Evolutionary conservation across 2,888 invertebrate species (phyloP), one percentile per base, ranked within the genome.

Genomic region (Schizotus pectinicornis): DNA sequence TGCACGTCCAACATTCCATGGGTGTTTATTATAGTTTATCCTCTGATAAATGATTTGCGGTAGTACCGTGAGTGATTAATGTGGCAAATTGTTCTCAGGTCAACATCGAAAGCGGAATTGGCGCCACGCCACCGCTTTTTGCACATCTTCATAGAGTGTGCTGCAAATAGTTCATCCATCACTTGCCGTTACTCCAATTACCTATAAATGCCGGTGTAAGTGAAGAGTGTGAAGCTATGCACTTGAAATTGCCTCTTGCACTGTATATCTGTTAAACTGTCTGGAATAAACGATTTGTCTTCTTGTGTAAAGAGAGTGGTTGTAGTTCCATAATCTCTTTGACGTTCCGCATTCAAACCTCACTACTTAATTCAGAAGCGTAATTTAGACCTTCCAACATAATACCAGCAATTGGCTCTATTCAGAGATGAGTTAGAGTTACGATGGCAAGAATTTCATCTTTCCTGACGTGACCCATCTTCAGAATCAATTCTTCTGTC

Each of bases 111-210:
- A 50, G 36, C 22, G 43, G 49, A 54, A 51, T 51, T 41, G 51
- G n/a, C 38, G 31, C 22, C 36, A 42, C 46, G 9, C 22, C 47
- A 12, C 48, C 43, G 52, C 55, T 56, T 52, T 47, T 48, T 48
- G 37, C 48, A 60, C 56, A 47, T 56, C 52, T 56, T 60, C 52
- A 60, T 60, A 56, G 55, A 51, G 38, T 8, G 6, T 8, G 11
- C 11, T 46, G 45, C 35, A 51, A 51, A 52, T 56, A 60, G 36
- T 60, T 52, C 56, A 60, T 60, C 42, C 56, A 60, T 60, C 60
- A 60, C 51, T 30, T 47, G 60, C 52, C 60, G 56, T 56, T 52
- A 52, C 56, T 56, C 56, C 52, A 60, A 60, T 60, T 60, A 60
- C 42, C 32, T 49, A 39, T 47, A 48, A 60, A 56, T 60, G 47